Evolutionary conservation across 2,113 vertebrate species (phyloP).

Genomic region (Todiramphus saurophagus): DNA sequence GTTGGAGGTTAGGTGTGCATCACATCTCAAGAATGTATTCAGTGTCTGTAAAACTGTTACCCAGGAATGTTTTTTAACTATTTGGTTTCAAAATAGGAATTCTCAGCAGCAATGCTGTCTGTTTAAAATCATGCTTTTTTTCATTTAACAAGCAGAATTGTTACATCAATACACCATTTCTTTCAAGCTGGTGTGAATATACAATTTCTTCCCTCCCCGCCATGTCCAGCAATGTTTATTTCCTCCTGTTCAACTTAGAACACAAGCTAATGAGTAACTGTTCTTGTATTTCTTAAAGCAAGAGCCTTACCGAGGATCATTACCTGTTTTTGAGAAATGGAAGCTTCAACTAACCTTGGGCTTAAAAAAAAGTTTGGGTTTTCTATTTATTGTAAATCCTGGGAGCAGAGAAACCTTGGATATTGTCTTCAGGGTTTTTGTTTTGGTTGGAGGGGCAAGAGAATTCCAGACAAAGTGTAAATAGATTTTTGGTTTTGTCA

Average conservation of each 20-base stretch:
- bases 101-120: not conserved
- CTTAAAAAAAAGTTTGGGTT: not conserved
- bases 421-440: not conserved
- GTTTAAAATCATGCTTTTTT: not conserved
- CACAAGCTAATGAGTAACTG: not conserved
- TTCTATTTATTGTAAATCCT: not conserved
- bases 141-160: not conserved
- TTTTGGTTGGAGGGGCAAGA: not conserved
- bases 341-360: not conserved
- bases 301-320: not conserved
- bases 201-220: not conserved
- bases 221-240: not conserved
- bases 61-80: not conserved
- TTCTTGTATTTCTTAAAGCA: not conserved
- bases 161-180: not conserved
- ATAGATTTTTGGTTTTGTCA: not conserved
- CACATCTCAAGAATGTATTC: not conserved
- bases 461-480: not conserved
- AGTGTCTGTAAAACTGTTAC: not conserved
- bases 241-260: not conserved
- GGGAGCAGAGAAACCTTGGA: not conserved
- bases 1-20: not conserved
- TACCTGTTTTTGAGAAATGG: not conserved
- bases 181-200: not conserved
- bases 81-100: not conserved